Percentiles rank a stretch among this genome's conserved stretches.
These are phyloP conservation scores for Alligator sinensis DNA, from an alignment of 2,113 vertebrate genomes.

Conservation along the genomic window DNA sequence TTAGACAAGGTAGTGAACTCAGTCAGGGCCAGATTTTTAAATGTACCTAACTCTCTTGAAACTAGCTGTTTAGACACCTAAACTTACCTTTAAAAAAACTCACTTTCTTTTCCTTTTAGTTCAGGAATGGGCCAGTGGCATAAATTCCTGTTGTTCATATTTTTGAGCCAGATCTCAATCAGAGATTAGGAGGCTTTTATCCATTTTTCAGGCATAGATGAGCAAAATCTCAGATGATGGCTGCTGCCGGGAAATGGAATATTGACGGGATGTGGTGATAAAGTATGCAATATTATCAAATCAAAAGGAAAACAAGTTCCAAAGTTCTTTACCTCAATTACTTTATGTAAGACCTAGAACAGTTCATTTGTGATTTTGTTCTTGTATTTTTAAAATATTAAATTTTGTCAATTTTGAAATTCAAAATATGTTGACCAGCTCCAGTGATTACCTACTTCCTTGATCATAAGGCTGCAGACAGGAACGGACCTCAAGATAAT, in stretches of 20 bases:
- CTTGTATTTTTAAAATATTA: background rate
- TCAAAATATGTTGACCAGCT: background rate
- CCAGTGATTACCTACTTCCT: background rate
- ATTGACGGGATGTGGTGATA: background rate
- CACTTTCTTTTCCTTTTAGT: background rate
- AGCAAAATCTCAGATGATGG: background rate
- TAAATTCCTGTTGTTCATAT: background rate
- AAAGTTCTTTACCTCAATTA: too few species aligned
- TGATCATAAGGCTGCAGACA: background rate
- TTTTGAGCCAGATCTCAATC: background rate
- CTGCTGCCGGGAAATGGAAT: background rate
- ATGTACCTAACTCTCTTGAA: background rate
- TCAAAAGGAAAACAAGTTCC: background rate
- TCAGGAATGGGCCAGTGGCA: background rate
- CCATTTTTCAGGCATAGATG: background rate
- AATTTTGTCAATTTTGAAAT: background rate
- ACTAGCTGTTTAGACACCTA: background rate
- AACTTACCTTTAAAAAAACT: background rate
- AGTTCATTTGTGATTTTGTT: background rate
- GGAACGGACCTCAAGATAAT: background rate
- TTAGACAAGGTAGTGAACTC: conserved; percentile 21
- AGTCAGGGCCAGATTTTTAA: background rate
- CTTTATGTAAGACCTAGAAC: background rate
- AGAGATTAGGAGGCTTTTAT: background rate
- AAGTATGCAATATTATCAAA: background rate